Conservation (phyloP, 2,113 vertebrate species). For the Passer montanus region DNA sequence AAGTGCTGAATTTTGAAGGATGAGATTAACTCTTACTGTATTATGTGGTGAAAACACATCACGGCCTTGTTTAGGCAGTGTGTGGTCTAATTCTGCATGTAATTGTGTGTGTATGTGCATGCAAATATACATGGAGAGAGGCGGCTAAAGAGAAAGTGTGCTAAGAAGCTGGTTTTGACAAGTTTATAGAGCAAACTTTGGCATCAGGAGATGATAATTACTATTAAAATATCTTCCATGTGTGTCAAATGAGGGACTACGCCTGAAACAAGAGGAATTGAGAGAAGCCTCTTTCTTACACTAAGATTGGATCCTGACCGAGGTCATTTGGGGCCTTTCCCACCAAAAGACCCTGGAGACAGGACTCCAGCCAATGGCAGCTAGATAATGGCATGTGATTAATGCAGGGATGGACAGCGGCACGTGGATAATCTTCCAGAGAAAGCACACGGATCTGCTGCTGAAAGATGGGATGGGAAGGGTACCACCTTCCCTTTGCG, state of each 20-base stretch:
- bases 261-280: neutral
- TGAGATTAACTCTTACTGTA: neutral
- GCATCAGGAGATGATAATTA: neutral
- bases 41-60: fast-evolving
- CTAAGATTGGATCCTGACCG: neutral
- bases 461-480: neutral
- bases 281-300: neutral
- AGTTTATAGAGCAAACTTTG: neutral
- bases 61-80: fast-evolving
- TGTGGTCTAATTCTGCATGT: neutral
- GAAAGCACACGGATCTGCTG: neutral
- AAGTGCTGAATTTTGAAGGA: neutral
- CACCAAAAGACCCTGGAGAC: neutral
- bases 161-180: neutral
- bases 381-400: neutral
- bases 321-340: neutral
- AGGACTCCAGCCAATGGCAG: neutral
- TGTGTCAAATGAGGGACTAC: neutral
- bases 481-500: neutral
- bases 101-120: neutral
- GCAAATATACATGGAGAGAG: neutral
- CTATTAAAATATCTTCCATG: neutral
- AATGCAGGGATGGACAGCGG: neutral
- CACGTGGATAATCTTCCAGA: neutral
- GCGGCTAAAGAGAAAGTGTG: neutral